These are phyloP conservation scores for Leptothorax acervorum DNA, from an alignment of 2,888 invertebrate species.

Conservation along the genomic window DNA sequence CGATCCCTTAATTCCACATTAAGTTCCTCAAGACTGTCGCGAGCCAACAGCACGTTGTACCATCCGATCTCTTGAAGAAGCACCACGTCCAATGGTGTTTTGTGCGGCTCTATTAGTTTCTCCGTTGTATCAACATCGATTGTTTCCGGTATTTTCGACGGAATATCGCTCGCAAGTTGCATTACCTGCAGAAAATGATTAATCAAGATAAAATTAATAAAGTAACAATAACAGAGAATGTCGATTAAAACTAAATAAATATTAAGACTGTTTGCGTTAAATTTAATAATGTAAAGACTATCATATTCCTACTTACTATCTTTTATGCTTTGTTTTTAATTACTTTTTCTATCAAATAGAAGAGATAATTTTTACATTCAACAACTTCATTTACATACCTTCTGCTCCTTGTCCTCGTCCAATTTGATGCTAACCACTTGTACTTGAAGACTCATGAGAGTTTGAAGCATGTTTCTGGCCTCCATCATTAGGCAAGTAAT, in stretches of 20 bases:
- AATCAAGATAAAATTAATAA: neutral
- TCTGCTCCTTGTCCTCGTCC: slow-evolving; percentile 90
- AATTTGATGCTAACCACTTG: slow-evolving; percentile 87
- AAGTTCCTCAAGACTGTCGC: slow-evolving; percentile 88
- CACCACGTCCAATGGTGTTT: slow-evolving; percentile 93
- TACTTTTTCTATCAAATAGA: neutral
- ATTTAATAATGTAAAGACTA: neutral
- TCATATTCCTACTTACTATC: neutral
- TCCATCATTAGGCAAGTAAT: slow-evolving; percentile 95
- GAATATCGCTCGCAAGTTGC: slow-evolving; percentile 90
- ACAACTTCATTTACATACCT: slow-evolving; percentile 86
- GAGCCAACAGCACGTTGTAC: slow-evolving; percentile 89
- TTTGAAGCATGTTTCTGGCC: slow-evolving; percentile 91
- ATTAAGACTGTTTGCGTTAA: neutral
- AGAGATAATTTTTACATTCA: neutral
- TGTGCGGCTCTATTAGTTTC: slow-evolving; percentile 91
- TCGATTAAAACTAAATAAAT: neutral
- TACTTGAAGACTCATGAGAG: slow-evolving; percentile 92
- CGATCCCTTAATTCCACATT: slow-evolving; percentile 94
- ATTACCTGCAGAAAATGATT: slow-evolving; percentile 86
- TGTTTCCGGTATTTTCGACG: slow-evolving; percentile 90
- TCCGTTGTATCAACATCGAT: slow-evolving; percentile 93
- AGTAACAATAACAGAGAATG: neutral
- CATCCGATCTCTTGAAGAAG: slow-evolving; percentile 92
- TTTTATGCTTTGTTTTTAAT: neutral